A percentile compares a stretch with the other conserved stretches of the same genome.
Evolutionary conservation across 37 sponge, comb jelly and placozoan genomes (phyloP).

Genomic region (Bolinopsis microptera): DNA sequence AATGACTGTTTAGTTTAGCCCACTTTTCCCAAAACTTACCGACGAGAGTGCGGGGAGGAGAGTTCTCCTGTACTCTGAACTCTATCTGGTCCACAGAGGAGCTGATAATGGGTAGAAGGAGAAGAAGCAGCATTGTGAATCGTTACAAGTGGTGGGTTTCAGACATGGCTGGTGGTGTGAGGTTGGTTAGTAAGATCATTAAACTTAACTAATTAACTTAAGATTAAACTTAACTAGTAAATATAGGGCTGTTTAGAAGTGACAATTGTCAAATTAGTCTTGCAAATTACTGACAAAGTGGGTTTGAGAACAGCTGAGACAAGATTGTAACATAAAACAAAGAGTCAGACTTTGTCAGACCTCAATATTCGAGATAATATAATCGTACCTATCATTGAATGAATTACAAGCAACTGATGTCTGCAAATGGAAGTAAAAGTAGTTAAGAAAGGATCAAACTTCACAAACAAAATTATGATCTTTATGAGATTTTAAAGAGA

Average conservation of each 20-base stretch:
- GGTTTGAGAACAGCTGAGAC: no score
- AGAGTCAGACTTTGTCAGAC: no score
- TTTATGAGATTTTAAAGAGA: background rate
- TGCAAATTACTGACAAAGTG: no score
- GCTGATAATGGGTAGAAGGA: background rate
- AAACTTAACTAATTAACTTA: no score
- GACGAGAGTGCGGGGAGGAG: background rate
- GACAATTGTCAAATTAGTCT: no score
- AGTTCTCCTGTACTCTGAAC: background rate
- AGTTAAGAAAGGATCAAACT: background rate
- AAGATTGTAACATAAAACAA: no score
- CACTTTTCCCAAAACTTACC: conserved; percentile 16
- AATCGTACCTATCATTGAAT: no score
- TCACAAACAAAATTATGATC: background rate
- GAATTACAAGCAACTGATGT: background rate
- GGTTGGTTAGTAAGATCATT: background rate
- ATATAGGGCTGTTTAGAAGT: no score
- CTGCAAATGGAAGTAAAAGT: background rate
- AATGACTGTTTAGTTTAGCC: background rate
- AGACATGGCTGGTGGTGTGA: background rate
- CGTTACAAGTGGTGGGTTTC: background rate
- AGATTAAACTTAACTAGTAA: no score
- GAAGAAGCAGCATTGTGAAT: background rate
- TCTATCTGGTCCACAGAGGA: background rate
- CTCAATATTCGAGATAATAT: no score